These are phyloP conservation scores for Alaudala cheleensis DNA, from an alignment of 2,113 vertebrate genomes.

Conservation along the genomic window DNA sequence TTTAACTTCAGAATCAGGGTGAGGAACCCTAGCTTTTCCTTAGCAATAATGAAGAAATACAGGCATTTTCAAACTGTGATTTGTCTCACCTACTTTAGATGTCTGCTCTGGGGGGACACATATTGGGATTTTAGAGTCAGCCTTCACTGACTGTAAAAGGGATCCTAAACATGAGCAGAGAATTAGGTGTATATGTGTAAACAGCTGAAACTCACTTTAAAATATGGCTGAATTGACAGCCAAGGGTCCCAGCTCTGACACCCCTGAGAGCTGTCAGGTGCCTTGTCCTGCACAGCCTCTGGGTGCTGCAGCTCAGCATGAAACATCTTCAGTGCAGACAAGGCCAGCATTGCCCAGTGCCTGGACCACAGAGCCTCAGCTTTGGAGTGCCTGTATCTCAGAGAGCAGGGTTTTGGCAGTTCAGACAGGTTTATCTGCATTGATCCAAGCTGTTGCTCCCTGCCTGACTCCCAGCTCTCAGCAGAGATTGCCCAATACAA, in stretches of 20 bases:
- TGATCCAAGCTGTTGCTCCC: neutral
- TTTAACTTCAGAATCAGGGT: neutral
- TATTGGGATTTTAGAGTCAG: neutral
- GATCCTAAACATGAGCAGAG: neutral
- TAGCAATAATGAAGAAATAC: neutral
- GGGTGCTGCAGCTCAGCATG: neutral
- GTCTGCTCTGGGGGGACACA: neutral
- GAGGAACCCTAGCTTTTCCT: neutral
- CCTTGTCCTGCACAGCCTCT: neutral
- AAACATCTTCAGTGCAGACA: neutral
- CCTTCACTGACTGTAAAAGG: fast-evolving
- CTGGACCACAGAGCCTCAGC: neutral
- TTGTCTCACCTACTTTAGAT: neutral
- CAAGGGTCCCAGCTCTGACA: neutral
- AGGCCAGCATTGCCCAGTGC: neutral
- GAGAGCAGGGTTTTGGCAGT: neutral
- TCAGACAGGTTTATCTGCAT: neutral
- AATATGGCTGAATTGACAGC: neutral
- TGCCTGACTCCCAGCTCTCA: neutral
- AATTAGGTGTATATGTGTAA: neutral
- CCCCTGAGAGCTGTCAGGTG: fast-evolving
- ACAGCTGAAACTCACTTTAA: neutral
- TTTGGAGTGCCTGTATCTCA: neutral
- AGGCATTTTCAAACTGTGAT: neutral
- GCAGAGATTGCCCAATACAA: neutral